These are phyloP conservation scores for Lycia hirtaria DNA, from an alignment of 2,888 invertebrate genomes.

Conservation along the genomic window DNA sequence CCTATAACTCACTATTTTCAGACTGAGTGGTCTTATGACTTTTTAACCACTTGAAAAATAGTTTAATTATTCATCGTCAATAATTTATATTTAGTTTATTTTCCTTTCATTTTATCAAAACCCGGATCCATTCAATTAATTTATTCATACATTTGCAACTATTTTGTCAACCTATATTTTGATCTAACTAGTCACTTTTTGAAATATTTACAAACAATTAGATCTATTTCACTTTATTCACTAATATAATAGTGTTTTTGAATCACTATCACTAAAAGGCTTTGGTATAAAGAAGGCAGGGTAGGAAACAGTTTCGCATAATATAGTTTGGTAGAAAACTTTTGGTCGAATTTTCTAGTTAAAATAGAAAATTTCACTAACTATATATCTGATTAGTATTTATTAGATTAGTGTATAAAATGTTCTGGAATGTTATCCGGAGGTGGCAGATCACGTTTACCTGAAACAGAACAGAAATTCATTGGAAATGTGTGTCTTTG, in stretches of 20 bases:
- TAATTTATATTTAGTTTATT: neutral
- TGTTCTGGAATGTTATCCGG: slow-evolving; percentile 57
- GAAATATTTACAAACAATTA: slow-evolving; percentile 1
- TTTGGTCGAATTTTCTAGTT: slow-evolving; percentile 56
- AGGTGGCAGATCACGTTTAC: slow-evolving; percentile 49
- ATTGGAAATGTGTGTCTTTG: neutral
- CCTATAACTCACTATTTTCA: neutral
- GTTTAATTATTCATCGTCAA: too few relatives aligned
- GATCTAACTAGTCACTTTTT: neutral
- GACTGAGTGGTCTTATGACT: too few relatives aligned
- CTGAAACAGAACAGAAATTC: slow-evolving; percentile 50
- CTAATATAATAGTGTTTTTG: slow-evolving; percentile 1
- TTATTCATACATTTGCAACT: neutral
- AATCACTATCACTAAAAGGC: slow-evolving; percentile 43
- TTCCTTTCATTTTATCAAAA: neutral
- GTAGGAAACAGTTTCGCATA: slow-evolving; percentile 38
- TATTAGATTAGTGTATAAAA: slow-evolving; percentile 31
- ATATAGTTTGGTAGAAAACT: slow-evolving; percentile 61
- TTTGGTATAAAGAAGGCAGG: slow-evolving; percentile 70
- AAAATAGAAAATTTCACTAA: slow-evolving; percentile 36
- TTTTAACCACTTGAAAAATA: too few relatives aligned
- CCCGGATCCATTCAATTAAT: neutral
- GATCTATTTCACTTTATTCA: slow-evolving; percentile 3
- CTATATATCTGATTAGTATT: slow-evolving; percentile 44
- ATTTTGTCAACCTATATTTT: neutral